Percentiles rank a stretch among this genome's conserved stretches.
Conservation (phyloP, 2,888 invertebrate genomes). For the Stenodema calcarata region DNA sequence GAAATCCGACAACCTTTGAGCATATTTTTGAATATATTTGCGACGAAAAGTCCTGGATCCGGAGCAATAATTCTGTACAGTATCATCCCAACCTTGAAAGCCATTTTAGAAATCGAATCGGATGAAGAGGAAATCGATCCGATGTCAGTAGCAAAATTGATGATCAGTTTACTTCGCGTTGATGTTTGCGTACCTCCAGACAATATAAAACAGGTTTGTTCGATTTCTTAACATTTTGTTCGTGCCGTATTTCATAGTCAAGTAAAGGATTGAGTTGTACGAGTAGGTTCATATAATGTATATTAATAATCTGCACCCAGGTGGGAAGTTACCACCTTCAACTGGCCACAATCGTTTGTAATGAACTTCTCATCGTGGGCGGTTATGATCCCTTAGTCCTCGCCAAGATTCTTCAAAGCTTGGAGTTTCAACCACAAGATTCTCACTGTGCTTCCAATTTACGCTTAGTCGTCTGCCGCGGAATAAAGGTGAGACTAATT, state of each 20-base stretch:
- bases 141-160: constrained; percentile 14
- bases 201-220: constrained; percentile 3
- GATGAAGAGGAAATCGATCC: constrained; percentile 33
- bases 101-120: background rate
- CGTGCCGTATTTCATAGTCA: background rate
- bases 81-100: constrained; percentile 14
- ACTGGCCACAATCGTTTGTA: background rate
- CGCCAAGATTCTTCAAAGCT: constrained; percentile 1
- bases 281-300: background rate
- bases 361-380: constrained; percentile 31
- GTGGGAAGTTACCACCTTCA: constrained; percentile 32
- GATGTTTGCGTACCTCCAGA: constrained; percentile 21
- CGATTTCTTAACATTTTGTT: background rate
- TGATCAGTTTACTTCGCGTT: constrained; percentile 13
- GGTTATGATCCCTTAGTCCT: background rate
- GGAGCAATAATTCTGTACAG: constrained; percentile 11
- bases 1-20: constrained; percentile 28
- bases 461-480: background rate
- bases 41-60: background rate
- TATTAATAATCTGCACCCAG: background rate
- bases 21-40: constrained; percentile 10
- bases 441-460: background rate
- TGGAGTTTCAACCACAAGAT: constrained; percentile 23
- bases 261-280: background rate
- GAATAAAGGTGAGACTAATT: constrained; percentile 14